Conservation (phyloP, 2,888 invertebrate genomes). For the Carcina quercana region DNA sequence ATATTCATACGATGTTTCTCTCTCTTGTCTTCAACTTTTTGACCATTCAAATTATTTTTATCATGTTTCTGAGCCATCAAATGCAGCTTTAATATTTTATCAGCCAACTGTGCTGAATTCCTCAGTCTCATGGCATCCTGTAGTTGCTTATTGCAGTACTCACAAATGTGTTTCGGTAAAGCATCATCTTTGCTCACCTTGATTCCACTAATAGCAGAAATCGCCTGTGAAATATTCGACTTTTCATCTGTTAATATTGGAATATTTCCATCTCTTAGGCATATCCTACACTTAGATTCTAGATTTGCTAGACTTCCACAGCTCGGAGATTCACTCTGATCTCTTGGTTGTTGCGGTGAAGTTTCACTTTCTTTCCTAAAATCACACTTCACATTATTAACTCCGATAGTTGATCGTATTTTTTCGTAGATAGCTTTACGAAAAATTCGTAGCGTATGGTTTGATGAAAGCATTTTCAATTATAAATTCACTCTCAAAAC, state of each 20-base stretch:
- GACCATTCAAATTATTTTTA: neutral
- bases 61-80: constrained; percentile 2
- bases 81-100: constrained; percentile 4
- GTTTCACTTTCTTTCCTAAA: too few relatives aligned
- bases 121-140: constrained; percentile 23
- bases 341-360: too few relatives aligned
- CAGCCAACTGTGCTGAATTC: constrained; percentile 18
- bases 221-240: constrained; percentile 16
- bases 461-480: too few relatives aligned
- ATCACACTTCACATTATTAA: too few relatives aligned
- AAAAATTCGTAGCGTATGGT: too few relatives aligned
- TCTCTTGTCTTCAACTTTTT: neutral
- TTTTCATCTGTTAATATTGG: constrained; percentile 4
- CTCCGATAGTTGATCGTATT: too few relatives aligned
- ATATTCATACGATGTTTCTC: neutral
- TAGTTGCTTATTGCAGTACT: constrained; percentile 17
- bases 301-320: too few relatives aligned
- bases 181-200: constrained; percentile 17
- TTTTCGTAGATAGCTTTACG: too few relatives aligned
- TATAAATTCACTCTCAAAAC: too few relatives aligned
- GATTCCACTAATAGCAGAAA: constrained; percentile 19
- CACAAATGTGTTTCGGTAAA: constrained; percentile 24
- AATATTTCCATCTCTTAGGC: neutral
- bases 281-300: neutral
- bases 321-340: too few relatives aligned